Percentiles rank a stretch among this genome's conserved stretches.
These are phyloP conservation scores for Cataglyphis rosenhaueri DNA, from an alignment of 2,888 invertebrate genomes.

Conservation along the genomic window DNA sequence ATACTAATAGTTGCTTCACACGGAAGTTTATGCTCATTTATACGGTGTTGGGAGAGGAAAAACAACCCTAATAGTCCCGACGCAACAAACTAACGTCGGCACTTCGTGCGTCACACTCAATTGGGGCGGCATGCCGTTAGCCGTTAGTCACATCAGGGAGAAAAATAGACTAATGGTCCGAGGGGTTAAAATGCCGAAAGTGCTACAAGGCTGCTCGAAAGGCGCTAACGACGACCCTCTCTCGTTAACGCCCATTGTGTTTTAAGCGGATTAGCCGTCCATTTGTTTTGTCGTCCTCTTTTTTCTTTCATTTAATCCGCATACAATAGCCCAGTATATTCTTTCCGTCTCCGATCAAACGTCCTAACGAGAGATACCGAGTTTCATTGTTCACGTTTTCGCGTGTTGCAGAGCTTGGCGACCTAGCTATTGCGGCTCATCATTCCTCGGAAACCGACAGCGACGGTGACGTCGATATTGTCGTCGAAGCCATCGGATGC, in stretches of 20 bases:
- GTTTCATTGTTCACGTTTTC: constrained; percentile 64
- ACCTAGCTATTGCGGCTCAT: constrained; percentile 81
- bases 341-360: constrained; percentile 60
- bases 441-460: constrained; percentile 72
- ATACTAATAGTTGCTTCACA: not conserved
- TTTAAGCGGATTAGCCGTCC: constrained; percentile 59
- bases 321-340: constrained; percentile 54
- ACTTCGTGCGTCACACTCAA: constrained; percentile 16
- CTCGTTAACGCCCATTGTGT: constrained; percentile 73
- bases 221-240: not conserved
- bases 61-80: not conserved
- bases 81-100: constrained; percentile 1
- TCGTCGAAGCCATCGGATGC: constrained; percentile 39
- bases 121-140: constrained; percentile 24
- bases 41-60: not conserved
- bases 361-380: constrained; percentile 69
- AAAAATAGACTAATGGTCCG: constrained; percentile 32
- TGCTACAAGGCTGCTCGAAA: not conserved
- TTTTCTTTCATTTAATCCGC: constrained; percentile 59
- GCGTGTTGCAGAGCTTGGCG: constrained; percentile 84
- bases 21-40: not conserved
- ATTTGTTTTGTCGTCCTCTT: constrained; percentile 55
- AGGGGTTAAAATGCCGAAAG: constrained; percentile 8
- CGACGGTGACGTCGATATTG: constrained; percentile 37
- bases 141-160: constrained; percentile 22